Conservation (phyloP, 2,797 vertebrate species). For the Ceryle rudis region DNA sequence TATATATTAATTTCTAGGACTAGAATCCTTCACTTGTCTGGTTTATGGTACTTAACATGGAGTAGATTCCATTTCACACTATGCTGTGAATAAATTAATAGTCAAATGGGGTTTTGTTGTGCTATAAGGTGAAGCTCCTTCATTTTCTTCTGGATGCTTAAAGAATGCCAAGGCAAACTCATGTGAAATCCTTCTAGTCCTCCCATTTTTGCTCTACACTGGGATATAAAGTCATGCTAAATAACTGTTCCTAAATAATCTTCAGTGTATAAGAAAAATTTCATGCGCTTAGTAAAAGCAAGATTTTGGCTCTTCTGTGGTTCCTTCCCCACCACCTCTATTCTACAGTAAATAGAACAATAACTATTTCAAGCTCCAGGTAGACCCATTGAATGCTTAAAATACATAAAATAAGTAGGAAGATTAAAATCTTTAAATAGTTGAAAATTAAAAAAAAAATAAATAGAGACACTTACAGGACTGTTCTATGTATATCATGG, state of each 20-base stretch:
- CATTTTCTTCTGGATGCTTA: not conserved
- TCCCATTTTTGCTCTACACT: not conserved
- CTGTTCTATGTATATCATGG: not conserved
- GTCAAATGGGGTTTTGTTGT: not conserved
- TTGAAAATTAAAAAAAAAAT: not conserved
- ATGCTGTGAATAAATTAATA: rapidly evolving
- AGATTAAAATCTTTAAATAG: not conserved
- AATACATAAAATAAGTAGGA: not conserved
- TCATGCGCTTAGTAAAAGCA: not conserved
- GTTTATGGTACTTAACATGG: not conserved
- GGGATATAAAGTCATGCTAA: not conserved
- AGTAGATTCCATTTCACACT: not conserved
- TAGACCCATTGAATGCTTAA: not conserved
- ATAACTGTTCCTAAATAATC: not conserved
- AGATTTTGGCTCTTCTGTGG: not conserved
- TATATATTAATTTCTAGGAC: not conserved
- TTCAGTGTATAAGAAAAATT: not conserved
- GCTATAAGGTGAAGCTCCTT: not conserved
- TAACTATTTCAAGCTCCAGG: not conserved
- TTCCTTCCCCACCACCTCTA: not conserved
- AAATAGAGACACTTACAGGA: not conserved
- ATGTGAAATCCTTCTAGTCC: not conserved
- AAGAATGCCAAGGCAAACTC: not conserved
- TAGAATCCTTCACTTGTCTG: not conserved
- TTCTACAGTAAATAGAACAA: not conserved